A percentile compares a stretch with the other conserved stretches of the same genome.
These are phyloP conservation scores for Callipepla squamata DNA, from an alignment of 2,113 vertebrate genomes.

Conservation along the genomic window DNA sequence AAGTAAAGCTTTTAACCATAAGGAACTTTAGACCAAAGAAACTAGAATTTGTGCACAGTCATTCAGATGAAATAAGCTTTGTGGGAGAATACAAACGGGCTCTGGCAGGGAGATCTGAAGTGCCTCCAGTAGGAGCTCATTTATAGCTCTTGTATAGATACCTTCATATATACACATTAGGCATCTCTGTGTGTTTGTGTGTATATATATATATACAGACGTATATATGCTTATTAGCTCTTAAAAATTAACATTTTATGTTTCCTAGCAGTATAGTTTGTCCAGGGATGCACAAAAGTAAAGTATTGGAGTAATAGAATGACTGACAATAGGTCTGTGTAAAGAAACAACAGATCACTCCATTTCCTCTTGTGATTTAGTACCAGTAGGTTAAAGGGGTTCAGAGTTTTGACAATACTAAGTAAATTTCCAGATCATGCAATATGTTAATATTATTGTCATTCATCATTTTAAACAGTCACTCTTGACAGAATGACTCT, in stretches of 20 bases:
- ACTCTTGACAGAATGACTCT: background rate
- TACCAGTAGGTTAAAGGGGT: background rate
- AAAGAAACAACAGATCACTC: background rate
- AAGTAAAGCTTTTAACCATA: background rate
- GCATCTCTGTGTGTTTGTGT: background rate
- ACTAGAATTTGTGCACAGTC: background rate
- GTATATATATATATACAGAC: background rate
- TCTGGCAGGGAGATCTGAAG: background rate
- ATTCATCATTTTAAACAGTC: constrained; percentile 44
- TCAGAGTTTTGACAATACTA: background rate
- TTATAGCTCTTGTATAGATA: background rate
- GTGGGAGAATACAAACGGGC: background rate
- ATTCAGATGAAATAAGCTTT: background rate
- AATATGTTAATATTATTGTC: background rate
- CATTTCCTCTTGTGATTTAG: background rate
- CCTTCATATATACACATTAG: background rate
- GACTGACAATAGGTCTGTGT: background rate
- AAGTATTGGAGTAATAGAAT: background rate
- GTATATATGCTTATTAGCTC: background rate
- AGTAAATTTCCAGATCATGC: background rate
- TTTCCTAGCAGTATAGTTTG: background rate
- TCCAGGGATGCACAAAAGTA: background rate
- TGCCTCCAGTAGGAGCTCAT: background rate
- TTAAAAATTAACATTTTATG: background rate
- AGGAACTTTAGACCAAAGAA: background rate